These are phyloP conservation scores for Sarcophaga bullata DNA, from an alignment of 1,140 invertebrate genomes.

Conservation along the genomic window DNA sequence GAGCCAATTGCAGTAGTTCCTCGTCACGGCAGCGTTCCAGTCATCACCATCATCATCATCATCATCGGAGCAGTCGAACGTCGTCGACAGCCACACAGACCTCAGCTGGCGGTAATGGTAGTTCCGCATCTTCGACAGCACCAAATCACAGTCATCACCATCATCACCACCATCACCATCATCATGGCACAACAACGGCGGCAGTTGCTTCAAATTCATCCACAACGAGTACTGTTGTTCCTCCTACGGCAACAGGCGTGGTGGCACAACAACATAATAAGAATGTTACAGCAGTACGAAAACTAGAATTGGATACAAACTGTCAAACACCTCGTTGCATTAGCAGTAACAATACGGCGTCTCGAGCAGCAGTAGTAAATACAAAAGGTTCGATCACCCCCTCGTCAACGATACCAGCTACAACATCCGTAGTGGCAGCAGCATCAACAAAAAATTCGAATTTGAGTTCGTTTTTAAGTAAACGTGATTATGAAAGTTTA, in stretches of 20 bases:
- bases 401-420: background rate
- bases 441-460: slow-evolving; percentile 56
- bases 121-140: slow-evolving; percentile 53
- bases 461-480: slow-evolving; percentile 65
- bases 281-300: slow-evolving; percentile 46
- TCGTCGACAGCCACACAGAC: background rate
- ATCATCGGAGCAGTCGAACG: slow-evolving; percentile 36
- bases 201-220: background rate
- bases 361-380: background rate
- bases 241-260: slow-evolving; percentile 20
- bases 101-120: slow-evolving; percentile 27
- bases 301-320: slow-evolving; percentile 45
- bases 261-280: slow-evolving; percentile 50
- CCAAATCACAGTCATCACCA: slow-evolving; percentile 47
- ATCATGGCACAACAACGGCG: background rate
- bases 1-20: slow-evolving; percentile 27
- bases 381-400: background rate
- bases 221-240: background rate
- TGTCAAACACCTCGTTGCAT: background rate
- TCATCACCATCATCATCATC: slow-evolving; percentile 38
- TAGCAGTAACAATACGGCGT: background rate
- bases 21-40: slow-evolving; percentile 47
- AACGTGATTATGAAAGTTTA: slow-evolving; percentile 69
- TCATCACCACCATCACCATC: slow-evolving; percentile 55
- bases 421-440: slow-evolving; percentile 36